phyloP scores from a whole-genome alignment of 2,888 invertebrate species.

The Platycheirus albimanus region DNA sequence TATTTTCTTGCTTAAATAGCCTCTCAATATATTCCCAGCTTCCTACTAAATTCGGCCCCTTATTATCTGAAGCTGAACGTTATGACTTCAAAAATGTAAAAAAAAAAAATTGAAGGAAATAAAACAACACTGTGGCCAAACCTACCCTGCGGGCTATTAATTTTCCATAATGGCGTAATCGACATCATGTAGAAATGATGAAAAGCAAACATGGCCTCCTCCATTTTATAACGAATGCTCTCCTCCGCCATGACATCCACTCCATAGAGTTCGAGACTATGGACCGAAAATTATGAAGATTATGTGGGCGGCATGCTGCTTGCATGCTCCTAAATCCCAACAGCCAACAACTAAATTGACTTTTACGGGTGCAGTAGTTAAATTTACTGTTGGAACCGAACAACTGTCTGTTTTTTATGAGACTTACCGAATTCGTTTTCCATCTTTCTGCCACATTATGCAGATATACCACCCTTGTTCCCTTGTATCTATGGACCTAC shows the following conservation, averaged over 20 bases:
- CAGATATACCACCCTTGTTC: neutral
- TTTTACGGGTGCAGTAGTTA: conserved; percentile 60
- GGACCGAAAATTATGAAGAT: conserved; percentile 67
- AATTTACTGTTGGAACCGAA: conserved; percentile 30
- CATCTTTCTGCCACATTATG: conserved; percentile 20
- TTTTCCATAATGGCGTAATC: conserved; percentile 73
- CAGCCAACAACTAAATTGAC: conserved; percentile 13
- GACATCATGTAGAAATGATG: conserved; percentile 67
- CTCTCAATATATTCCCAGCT: conserved; percentile 55
- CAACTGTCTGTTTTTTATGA: conserved; percentile 46
- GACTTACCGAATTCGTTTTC: conserved; percentile 49
- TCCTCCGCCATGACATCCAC: conserved; percentile 63
- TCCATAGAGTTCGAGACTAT: too few species aligned
- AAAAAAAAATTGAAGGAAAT: conserved; percentile 27
- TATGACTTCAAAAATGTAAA: neutral
- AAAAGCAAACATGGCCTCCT: conserved; percentile 63
- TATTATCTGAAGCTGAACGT: conserved; percentile 30
- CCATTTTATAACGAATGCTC: conserved; percentile 6
- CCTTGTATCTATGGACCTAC: too few species aligned
- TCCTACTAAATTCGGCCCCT: conserved; percentile 65
- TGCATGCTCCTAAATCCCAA: conserved; percentile 39
- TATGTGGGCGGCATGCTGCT: conserved; percentile 65
- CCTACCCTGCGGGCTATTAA: conserved; percentile 67
- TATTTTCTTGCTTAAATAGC: too few species aligned
- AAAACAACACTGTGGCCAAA: conserved; percentile 45